Percentiles rank a stretch among this genome's conserved stretches.
Conservation (phyloP, 1,140 invertebrate genomes). For the Heliconius himera region DNA sequence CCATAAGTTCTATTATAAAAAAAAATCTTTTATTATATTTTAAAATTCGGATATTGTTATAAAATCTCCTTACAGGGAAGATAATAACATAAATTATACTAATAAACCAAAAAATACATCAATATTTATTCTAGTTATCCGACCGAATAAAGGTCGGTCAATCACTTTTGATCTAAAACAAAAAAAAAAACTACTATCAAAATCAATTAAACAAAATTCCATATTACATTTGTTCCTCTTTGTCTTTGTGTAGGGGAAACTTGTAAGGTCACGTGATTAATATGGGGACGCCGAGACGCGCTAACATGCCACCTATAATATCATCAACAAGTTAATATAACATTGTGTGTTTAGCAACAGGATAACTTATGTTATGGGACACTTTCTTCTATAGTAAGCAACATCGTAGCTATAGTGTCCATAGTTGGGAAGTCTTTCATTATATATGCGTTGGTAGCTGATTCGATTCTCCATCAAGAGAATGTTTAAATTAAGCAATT, state of each 20-base stretch:
- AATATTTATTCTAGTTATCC: neutral
- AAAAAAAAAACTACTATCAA: neutral
- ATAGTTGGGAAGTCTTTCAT: too few relatives aligned
- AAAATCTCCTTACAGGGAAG: too few relatives aligned
- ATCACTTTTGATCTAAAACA: neutral
- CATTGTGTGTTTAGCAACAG: neutral
- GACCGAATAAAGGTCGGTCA: too few relatives aligned
- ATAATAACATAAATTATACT: too few relatives aligned
- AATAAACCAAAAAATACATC: too few relatives aligned
- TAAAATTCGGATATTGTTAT: too few relatives aligned
- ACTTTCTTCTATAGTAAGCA: neutral
- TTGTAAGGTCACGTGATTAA: slow-evolving; percentile 69
- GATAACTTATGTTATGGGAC: neutral
- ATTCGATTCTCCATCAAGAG: neutral
- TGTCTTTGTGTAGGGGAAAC: slow-evolving; percentile 43
- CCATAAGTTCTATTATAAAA: too few relatives aligned
- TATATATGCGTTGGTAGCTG: neutral
- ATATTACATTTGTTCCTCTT: neutral
- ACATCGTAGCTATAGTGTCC: too few relatives aligned
- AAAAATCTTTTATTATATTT: too few relatives aligned
- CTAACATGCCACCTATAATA: slow-evolving; percentile 55
- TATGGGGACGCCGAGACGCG: slow-evolving; percentile 61
- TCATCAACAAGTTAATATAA: slow-evolving; percentile 67
- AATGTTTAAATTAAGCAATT: neutral
- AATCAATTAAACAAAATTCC: neutral